Evolutionary conservation across 2,113 vertebrate species (phyloP), one percentile per base, ranked within the genome.

Genomic region (Mola mola): DNA sequence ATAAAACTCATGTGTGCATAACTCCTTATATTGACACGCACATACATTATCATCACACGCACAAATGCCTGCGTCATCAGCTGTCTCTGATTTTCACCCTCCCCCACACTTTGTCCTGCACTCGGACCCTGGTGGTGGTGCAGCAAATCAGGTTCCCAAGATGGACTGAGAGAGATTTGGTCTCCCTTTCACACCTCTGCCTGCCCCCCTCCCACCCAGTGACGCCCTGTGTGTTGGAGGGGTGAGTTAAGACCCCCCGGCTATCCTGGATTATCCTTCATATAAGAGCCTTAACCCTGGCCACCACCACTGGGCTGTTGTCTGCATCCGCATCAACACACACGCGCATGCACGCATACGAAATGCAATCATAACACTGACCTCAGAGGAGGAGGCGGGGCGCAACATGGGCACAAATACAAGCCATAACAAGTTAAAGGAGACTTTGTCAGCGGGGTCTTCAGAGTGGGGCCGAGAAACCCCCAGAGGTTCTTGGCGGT

Each of bases 231-330:
- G 76, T 79, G 72, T 85, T 80, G 53, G 43, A 47, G 70, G 75
- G 73, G 80, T 83, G 79, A 83, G 79, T 79, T 86, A 86, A 87
- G 69, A 81, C 79, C 72, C 78, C 68, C 8, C 13, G 57, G 51
- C 81, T 77, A 78, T 83, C 71, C 74, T 55, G 79, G 87, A 89
- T 89, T 84, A 87, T 89, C 83, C 79, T 72, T 50, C 51, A 31
- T 83, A 58, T 89, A 86, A 89, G 83, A 89, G 81, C 72, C 83
- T 89, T 89, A 89, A 66, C 78, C 17, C 46, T 29, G 66, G 63
- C 46, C 63, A 52, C 59, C 58, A 22, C 72, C 52, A 13, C 72
- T 71, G 70, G 57, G 70, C 75, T 65, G 66, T 71, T 77, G 82
- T 82, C 75, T 70, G 74, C 68, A 42, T 55, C 48, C 37, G 65